Evolutionary conservation across 2,888 invertebrate genomes (phyloP).

Genomic region (Tachina grossa): DNA sequence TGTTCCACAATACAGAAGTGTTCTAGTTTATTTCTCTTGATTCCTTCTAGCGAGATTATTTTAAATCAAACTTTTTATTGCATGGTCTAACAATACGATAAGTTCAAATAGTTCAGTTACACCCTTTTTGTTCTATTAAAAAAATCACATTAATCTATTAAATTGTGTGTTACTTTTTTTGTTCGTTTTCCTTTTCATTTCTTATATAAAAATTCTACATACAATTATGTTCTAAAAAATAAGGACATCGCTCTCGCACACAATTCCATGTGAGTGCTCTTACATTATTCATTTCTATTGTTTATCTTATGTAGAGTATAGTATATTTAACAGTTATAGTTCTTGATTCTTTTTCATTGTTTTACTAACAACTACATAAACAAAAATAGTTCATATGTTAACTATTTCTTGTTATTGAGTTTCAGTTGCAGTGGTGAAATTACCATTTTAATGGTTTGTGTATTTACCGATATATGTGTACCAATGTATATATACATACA

Average conservation of each 20-base stretch:
- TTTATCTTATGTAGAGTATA: conserved; percentile 68
- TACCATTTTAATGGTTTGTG: conserved; percentile 48
- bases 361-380: conserved; percentile 12
- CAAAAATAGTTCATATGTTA: conserved; percentile 57
- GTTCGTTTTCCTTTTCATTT: conserved; percentile 27
- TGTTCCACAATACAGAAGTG: too few relatives aligned
- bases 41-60: too few relatives aligned
- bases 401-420: conserved; percentile 43
- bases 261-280: conserved; percentile 78
- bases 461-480: too few relatives aligned
- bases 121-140: conserved; percentile 17
- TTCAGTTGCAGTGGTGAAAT: conserved; percentile 30
- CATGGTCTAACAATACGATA: conserved; percentile 6
- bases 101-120: conserved; percentile 30
- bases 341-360: conserved; percentile 32
- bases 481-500: background rate
- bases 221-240: conserved; percentile 70
- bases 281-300: conserved; percentile 69
- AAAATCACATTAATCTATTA: background rate
- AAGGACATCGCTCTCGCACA: conserved; percentile 78
- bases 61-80: background rate
- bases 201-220: conserved; percentile 12
- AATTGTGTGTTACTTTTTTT: background rate
- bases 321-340: conserved; percentile 58
- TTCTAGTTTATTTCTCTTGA: too few relatives aligned